A percentile compares a stretch with the other conserved stretches of the same genome.
Conservation (phyloP, 2,888 invertebrate genomes). For the Iselma pallidipennis region DNA sequence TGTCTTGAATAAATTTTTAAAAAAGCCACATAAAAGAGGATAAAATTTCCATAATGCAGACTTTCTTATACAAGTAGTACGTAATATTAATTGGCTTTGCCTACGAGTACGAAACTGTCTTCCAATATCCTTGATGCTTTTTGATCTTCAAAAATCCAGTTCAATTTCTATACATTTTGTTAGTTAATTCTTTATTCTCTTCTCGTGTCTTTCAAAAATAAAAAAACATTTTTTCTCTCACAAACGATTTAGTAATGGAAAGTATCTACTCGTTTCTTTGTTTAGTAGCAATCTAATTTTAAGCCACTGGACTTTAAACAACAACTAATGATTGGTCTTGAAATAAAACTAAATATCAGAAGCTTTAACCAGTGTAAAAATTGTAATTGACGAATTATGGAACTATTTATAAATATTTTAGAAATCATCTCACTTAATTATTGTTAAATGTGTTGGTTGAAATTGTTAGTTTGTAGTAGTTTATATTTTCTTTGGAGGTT, state of each 20-base stretch:
- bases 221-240: too few relatives aligned
- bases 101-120: not conserved
- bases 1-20: not conserved
- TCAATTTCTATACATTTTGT: not conserved
- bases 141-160: not conserved
- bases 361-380: too few relatives aligned
- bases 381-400: too few relatives aligned
- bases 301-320: too few relatives aligned
- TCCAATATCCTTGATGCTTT: not conserved
- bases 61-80: conserved; percentile 2
- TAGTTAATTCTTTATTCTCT: not conserved
- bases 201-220: not conserved
- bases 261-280: too few relatives aligned
- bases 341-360: too few relatives aligned
- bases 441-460: too few relatives aligned
- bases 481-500: not conserved
- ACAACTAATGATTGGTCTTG: too few relatives aligned
- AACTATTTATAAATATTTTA: too few relatives aligned
- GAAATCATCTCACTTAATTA: too few relatives aligned
- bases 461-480: not conserved
- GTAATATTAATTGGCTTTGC: conserved; percentile 5
- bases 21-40: not conserved
- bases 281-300: too few relatives aligned
- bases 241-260: too few relatives aligned
- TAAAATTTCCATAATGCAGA: not conserved